Conservation (phyloP, 2,113 vertebrate species). For the Rhea americana region DNA sequence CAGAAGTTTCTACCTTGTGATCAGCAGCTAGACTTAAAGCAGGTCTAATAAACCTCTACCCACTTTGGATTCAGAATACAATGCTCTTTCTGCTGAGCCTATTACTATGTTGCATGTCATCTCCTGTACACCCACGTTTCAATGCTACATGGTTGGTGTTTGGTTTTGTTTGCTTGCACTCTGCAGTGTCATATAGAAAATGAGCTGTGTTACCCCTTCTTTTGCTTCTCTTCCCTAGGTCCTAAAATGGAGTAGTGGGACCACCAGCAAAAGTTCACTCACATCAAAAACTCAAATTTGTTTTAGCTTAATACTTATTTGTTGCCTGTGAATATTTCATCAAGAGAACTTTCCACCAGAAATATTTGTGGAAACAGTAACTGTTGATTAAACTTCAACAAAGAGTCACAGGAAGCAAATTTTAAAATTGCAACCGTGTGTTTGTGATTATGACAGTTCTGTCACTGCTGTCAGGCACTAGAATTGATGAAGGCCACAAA, state of each 20-base stretch:
- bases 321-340: not conserved
- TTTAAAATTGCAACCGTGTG: slow-evolving; percentile 55
- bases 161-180: not conserved
- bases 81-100: not conserved
- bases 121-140: not conserved
- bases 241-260: not conserved
- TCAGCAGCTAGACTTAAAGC: not conserved
- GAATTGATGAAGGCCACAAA: slow-evolving; percentile 65
- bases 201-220: not conserved
- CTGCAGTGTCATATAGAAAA: not conserved
- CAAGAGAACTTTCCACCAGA: not conserved
- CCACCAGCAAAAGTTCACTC: not conserved
- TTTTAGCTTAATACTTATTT: not conserved
- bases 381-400: slow-evolving; percentile 43
- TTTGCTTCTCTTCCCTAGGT: not conserved
- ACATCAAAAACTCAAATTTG: not conserved
- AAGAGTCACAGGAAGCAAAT: slow-evolving; percentile 62
- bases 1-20: not conserved
- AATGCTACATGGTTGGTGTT: not conserved
- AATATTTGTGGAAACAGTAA: slow-evolving; percentile 47
- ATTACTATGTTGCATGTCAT: accelerated
- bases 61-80: not conserved
- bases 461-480: slow-evolving; percentile 65
- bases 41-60: not conserved
- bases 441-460: slow-evolving; percentile 61